phyloP scores from a whole-genome alignment of 1,140 invertebrate genomes.

The Drosophila subobscura region DNA sequence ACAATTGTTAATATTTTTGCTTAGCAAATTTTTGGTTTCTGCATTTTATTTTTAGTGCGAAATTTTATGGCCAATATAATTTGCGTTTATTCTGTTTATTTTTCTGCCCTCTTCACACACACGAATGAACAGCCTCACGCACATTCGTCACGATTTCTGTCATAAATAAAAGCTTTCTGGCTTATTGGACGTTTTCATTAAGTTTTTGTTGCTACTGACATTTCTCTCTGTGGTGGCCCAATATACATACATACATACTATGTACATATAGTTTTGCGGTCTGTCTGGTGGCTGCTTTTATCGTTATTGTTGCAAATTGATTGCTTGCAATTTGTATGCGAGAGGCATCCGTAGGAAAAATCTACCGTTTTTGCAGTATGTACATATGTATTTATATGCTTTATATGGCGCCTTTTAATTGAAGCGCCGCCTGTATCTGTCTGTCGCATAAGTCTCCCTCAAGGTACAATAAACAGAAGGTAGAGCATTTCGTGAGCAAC shows the following conservation, averaged over 20 bases:
- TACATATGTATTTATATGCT: slow-evolving; percentile 6
- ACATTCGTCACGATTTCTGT: slow-evolving; percentile 30
- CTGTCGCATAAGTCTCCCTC: not conserved
- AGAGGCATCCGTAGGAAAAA: slow-evolving; percentile 42
- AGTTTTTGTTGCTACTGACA: slow-evolving; percentile 21
- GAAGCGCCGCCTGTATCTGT: slow-evolving; percentile 16
- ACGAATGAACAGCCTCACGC: not conserved
- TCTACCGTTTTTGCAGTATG: slow-evolving; percentile 54
- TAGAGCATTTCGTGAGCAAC: too few relatives aligned
- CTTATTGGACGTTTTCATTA: slow-evolving; percentile 48
- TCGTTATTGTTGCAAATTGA: slow-evolving; percentile 57
- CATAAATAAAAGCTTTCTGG: slow-evolving; percentile 58
- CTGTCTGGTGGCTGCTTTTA: slow-evolving; percentile 26
- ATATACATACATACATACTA: not conserved
- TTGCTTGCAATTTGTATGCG: slow-evolving; percentile 75
- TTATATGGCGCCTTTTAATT: slow-evolving; percentile 65
- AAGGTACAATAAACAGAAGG: too few relatives aligned
- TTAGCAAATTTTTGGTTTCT: slow-evolving; percentile 17
- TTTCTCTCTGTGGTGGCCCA: slow-evolving; percentile 1
- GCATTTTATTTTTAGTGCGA: slow-evolving; percentile 28
- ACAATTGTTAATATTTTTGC: slow-evolving; percentile 30
- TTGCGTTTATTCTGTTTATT: slow-evolving; percentile 34
- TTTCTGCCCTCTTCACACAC: slow-evolving; percentile 24
- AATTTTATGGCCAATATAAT: slow-evolving; percentile 54
- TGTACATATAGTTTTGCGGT: slow-evolving; percentile 25